Evolutionary conservation across 2,113 vertebrate genomes (phyloP), one percentile per base, ranked within the genome.

Genomic region (Amphiprion percula): DNA sequence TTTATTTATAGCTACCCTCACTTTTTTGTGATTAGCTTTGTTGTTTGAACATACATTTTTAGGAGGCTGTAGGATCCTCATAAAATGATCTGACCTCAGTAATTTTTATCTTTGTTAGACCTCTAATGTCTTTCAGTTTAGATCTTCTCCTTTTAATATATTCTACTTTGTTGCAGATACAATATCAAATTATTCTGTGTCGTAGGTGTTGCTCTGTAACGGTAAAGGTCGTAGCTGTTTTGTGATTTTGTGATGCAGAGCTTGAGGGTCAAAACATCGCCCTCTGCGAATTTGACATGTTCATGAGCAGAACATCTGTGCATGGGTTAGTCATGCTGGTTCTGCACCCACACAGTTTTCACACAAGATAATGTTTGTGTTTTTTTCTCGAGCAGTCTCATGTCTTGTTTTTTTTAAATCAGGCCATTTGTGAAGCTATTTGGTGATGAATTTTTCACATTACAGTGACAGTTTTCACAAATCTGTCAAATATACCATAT

Each of bases 321-420:
- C 83, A 87, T 88, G 87, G 85, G 89, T 88, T 88, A 88, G 87
- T 89, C 74, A 81, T 74, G 84, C 86, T 89, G 90, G 30, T 86
- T 88, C 76, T 66, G 68, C 72, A 72, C 87, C 87, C 83, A 87
- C 87, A 76, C 88, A 65, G 17, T 90, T 85, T 86, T 88, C 74
- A 87, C 82, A 85, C 80, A 50, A 74, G 74, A 74, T 73, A 52
- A 37, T 53, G 77, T 67, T 81, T 84, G 88, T 74, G 60, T 69
- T 82, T 87, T 84, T 89, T 73, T 47, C 39, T 47, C 23, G n/a
- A 30, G 8, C 60, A 23, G 21, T 54, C 11, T 49, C 16, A 47
- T 55, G 21, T 15, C 68, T 10, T 9, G 10, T 47, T 23, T 60
- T 70, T 59, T 74, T 56, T 37, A 44, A 79, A 62, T 54, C 6